Percentiles rank a stretch among this genome's conserved stretches.
These are phyloP conservation scores for Metalampra italica DNA, from an alignment of 2,888 invertebrate species.

Conservation along the genomic window DNA sequence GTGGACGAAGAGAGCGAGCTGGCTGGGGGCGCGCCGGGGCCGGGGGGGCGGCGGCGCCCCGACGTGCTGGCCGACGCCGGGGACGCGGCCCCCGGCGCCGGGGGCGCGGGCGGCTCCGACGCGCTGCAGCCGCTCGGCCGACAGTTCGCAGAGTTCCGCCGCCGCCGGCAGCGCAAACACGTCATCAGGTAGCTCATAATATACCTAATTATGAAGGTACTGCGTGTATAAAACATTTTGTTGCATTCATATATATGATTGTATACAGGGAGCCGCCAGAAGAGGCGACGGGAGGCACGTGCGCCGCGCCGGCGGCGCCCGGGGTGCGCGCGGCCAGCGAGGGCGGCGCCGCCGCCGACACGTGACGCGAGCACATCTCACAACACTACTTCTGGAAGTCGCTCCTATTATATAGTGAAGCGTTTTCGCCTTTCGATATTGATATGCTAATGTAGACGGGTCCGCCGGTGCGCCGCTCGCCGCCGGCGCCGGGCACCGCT, in stretches of 20 bases:
- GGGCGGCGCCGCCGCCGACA: slow-evolving; percentile 5
- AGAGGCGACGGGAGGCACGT: background rate
- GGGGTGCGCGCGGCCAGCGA: slow-evolving; percentile 30
- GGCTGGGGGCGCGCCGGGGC: slow-evolving; percentile 25
- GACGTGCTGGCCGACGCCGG: slow-evolving; percentile 4
- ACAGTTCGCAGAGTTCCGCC: slow-evolving; percentile 78
- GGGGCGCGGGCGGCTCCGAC: slow-evolving; percentile 15
- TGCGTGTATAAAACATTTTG: too few relatives aligned
- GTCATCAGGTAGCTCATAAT: slow-evolving; percentile 18
- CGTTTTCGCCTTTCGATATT: too few relatives aligned
- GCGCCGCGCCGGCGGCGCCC: background rate
- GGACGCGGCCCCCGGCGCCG: slow-evolving; percentile 31
- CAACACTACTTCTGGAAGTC: too few relatives aligned
- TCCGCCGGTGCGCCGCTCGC: too few relatives aligned
- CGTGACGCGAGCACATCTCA: too few relatives aligned
- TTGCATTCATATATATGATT: too few relatives aligned
- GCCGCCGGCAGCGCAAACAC: slow-evolving; percentile 51
- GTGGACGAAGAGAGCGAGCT: slow-evolving; percentile 79
- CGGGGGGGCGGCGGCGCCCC: slow-evolving; percentile 16
- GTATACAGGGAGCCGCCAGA: slow-evolving; percentile 7
- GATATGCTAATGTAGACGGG: too few relatives aligned
- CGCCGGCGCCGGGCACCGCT: too few relatives aligned
- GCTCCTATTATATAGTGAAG: too few relatives aligned
- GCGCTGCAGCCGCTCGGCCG: slow-evolving; percentile 61
- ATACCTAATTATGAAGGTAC: too few relatives aligned